phyloP scores from a whole-genome alignment of 2,888 invertebrate species.

The Apamea anceps region DNA sequence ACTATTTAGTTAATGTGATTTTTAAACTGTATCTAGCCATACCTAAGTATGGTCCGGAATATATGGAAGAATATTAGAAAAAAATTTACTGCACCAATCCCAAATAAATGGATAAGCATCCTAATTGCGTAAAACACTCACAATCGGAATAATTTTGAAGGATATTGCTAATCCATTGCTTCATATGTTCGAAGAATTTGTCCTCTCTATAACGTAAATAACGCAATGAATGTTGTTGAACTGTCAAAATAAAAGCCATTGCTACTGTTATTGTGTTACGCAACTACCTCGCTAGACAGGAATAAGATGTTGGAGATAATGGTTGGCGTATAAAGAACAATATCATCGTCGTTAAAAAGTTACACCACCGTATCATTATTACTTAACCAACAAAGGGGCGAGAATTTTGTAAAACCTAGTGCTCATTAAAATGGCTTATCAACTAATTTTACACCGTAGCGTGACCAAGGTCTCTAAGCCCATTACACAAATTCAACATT shows the following conservation, averaged over 20 bases:
- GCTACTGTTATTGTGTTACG: background rate
- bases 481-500: slow-evolving; percentile 61
- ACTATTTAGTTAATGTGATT: slow-evolving; percentile 4
- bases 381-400: slow-evolving; percentile 9
- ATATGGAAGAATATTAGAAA: background rate
- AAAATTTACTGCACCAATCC: background rate
- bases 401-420: slow-evolving; percentile 36
- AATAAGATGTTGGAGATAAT: background rate
- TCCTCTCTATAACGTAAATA: background rate
- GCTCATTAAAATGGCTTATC: slow-evolving; percentile 36
- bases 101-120: background rate
- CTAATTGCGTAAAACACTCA: too few species aligned
- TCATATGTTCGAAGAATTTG: too few species aligned
- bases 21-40: too few species aligned
- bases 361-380: slow-evolving; percentile 8
- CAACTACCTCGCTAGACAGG: background rate
- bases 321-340: background rate
- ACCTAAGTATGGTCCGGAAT: background rate
- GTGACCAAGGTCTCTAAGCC: slow-evolving; percentile 52
- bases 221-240: background rate
- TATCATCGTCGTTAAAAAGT: background rate
- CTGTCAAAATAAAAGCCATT: background rate
- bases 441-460: slow-evolving; percentile 39
- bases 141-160: too few species aligned
- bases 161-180: too few species aligned